Evolutionary conservation across 2,797 vertebrate genomes (phyloP), one percentile per base, ranked within the genome.

Genomic region (Muscicapa striata): DNA sequence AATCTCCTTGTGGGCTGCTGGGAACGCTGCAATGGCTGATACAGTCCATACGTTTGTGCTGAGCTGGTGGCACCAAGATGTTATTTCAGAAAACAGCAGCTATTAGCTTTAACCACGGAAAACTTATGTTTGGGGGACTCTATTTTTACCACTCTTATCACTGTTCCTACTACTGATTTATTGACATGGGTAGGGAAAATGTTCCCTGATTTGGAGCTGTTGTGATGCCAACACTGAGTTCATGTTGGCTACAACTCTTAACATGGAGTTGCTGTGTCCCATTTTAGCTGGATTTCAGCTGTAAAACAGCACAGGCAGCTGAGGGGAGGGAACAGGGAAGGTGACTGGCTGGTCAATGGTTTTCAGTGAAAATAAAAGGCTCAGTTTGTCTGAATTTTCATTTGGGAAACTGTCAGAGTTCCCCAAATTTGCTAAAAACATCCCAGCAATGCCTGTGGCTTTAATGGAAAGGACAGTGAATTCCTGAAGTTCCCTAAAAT

Each of bases 91-190:
- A 93, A 94, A 82, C 45, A 86, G 66, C 20, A 81, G 70, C 57
- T 84, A 52, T 90, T 83, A 88, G 73, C 20, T 87, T 87, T 87
- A 79, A 87, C 87, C 83, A 67, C 10, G 17, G 88, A 87, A 95
- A 95, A 90, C 55, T 82, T 67, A 73, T 23, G 2, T 88, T 88
- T 84, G 63, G 61, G 61, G 51, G 21, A 64, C 43, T 94, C 80
- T 93, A 76, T 90, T 96, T 96, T 94, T 95, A 86, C 40, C 46
- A 49, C 73, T 86, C 32, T 85, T 86, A 81, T 87, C 80, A 67
- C 70, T 59, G 32, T 73, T 89, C 84, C 74, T 94, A 30, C 66
- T 85, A 12, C 66, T 84, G 59, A 86, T 94, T 94, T 91, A 93
- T 95, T 86, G 83, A 38, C 77, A 41, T 64, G 80, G 48, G 46